These are phyloP conservation scores for Idaea dimidiata DNA, from an alignment of 2,888 invertebrate species.

Conservation along the genomic window DNA sequence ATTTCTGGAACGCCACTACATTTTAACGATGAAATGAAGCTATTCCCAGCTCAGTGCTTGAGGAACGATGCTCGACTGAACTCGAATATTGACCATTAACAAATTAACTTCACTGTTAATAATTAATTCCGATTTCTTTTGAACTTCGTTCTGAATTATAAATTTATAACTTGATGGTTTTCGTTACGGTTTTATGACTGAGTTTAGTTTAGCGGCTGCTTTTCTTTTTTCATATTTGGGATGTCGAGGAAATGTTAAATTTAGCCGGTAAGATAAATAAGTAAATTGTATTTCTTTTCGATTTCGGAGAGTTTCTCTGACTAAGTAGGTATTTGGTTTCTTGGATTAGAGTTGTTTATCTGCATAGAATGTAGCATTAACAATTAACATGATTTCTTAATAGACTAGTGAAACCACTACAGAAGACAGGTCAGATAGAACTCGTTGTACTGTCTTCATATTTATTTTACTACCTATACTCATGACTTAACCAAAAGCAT, in stretches of 20 bases:
- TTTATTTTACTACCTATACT: too few relatives aligned
- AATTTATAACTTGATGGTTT: constrained; percentile 19
- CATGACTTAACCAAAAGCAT: too few relatives aligned
- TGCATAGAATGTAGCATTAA: too few relatives aligned
- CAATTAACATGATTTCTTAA: too few relatives aligned
- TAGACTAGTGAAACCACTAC: too few relatives aligned
- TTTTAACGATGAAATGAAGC: constrained; percentile 43
- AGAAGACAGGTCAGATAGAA: too few relatives aligned
- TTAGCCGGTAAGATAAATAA: not conserved
- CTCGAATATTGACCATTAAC: constrained; percentile 45
- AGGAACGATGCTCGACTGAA: constrained; percentile 39
- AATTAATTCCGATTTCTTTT: constrained; percentile 40
- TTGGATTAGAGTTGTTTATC: too few relatives aligned
- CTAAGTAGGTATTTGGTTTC: too few relatives aligned
- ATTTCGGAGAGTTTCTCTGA: too few relatives aligned
- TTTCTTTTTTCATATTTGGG: not conserved
- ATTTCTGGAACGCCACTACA: constrained; percentile 46
- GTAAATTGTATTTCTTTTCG: not conserved
- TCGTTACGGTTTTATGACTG: not conserved
- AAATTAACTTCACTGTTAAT: constrained; percentile 54
- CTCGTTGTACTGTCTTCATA: too few relatives aligned
- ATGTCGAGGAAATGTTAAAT: not conserved
- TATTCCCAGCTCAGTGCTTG: not conserved
- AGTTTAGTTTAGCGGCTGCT: not conserved
- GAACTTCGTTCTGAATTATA: constrained; percentile 2